Evolutionary conservation across 2,797 vertebrate species (phyloP).

Genomic region (Cryptoblepharus egeriae): DNA sequence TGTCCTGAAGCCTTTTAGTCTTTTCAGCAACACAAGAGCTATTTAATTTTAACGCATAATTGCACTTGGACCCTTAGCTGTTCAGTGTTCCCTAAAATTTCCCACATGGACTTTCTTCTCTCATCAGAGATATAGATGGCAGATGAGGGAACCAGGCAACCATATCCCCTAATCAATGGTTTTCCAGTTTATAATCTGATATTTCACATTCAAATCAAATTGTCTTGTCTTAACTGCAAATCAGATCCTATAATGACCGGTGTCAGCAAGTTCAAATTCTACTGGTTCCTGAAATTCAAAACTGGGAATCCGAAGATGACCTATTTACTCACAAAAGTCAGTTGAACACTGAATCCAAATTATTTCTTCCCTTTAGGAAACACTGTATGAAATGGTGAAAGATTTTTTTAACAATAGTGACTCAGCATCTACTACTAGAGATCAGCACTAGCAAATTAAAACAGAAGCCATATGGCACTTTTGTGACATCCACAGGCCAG

Average conservation of each 20-base stretch:
- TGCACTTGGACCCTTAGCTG: conserved; percentile 42
- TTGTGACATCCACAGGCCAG: no score
- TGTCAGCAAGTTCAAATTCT: not conserved
- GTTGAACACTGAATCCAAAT: not conserved
- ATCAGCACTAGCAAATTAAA: not conserved
- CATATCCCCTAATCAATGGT: not conserved
- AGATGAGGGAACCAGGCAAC: not conserved
- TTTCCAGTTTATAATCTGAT: conserved; percentile 22
- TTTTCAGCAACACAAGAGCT: conserved; percentile 25
- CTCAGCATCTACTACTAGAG: no score
- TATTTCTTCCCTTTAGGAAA: not conserved
- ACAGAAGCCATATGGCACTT: not conserved
- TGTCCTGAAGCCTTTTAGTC: conserved; percentile 23
- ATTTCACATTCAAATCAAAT: conserved; percentile 35
- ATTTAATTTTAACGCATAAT: conserved; percentile 45
- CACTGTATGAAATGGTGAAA: not conserved
- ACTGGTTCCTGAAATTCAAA: not conserved
- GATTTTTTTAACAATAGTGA: no score
- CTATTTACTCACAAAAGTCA: not conserved
- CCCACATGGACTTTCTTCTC: conserved; percentile 34
- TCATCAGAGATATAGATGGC: conserved; percentile 24
- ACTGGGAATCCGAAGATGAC: not conserved
- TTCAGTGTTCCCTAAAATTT: conserved; percentile 24
- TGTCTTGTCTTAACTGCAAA: not conserved
- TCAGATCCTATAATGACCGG: not conserved